phyloP scores from a whole-genome alignment of 1,140 invertebrate genomes.

The Scaptodrosophila lebanonensis region DNA sequence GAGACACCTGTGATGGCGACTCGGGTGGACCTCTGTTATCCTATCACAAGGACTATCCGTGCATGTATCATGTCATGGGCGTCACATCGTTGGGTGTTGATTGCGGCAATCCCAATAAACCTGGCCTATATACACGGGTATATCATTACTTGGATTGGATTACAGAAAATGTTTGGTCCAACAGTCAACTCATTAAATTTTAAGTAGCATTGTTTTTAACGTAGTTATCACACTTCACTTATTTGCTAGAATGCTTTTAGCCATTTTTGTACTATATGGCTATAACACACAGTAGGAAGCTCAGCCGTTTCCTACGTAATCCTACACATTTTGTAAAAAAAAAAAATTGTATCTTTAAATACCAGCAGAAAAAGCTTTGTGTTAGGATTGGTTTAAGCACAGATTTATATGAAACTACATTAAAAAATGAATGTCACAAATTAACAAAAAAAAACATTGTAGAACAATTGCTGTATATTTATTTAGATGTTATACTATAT shows the following conservation, averaged over 20 bases:
- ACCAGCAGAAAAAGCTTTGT: too few species aligned
- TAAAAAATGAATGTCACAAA: background rate
- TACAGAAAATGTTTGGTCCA: constrained; percentile 37
- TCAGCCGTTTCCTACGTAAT: too few species aligned
- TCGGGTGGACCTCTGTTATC: constrained; percentile 64
- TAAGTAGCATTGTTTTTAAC: too few species aligned
- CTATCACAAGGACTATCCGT: constrained; percentile 44
- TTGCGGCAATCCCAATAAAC: constrained; percentile 48
- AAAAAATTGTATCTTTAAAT: too few species aligned
- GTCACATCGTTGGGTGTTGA: constrained; percentile 54
- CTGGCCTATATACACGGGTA: constrained; percentile 59
- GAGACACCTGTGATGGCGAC: constrained; percentile 77
- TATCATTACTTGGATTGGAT: constrained; percentile 64
- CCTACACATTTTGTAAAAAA: too few species aligned
- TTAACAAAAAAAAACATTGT: constrained; percentile 2
- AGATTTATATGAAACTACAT: background rate
- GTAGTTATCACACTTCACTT: too few species aligned
- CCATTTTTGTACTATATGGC: too few species aligned
- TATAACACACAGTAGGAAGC: too few species aligned
- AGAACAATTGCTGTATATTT: constrained; percentile 47
- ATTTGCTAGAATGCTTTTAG: too few species aligned
- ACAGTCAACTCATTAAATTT: background rate
- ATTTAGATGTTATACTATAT: too few species aligned
- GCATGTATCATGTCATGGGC: constrained; percentile 66
- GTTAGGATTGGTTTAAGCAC: background rate